Base-by-base conservation (phyloP, 2,797 vertebrate genomes). In the Tragopan temminckii region DNA sequence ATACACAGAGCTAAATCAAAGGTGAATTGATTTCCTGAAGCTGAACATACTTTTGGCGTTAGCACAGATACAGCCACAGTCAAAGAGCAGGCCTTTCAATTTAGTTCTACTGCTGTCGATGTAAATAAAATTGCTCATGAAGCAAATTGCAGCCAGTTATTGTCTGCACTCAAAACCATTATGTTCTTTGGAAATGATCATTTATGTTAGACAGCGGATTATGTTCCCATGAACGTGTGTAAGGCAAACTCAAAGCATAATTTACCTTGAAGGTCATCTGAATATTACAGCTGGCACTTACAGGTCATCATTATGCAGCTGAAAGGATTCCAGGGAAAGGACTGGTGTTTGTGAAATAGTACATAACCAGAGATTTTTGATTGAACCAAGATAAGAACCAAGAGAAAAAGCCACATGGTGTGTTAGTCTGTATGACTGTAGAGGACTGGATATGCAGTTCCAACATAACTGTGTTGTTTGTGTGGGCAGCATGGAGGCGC, bases 51-150 rank as follows among this genome's bases (percentile, higher is more conserved):
- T 96, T 96, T 78, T 80, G 93, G 89, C 1, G 2, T 97, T 96
- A 94, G 84, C 83, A 52, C 42, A 88, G 87, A 89, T 78, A 88
- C 83, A 93, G 52, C 67, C 89, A 46, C 64, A 91, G 93, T 86
- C 95, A 96, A 94, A 92, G 93, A 97, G 81, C 79, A 95, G 93
- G 95, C 93, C 93, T 97, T 96, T 95, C 95, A 95, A 94, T 97
- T 96, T 94, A 95, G 89, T 95, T 96, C 82, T 94, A 82, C 79
- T 94, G 85, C 92, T 89, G 93, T 90, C 38, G 3, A 94, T 96
- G 92, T 96, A 97, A 96, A 97, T 97, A 96, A 97, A 97, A 96
- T 93, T 96, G 95, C 93, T 91, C 96, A 94, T 95, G 95, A 95
- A 95, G 95, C 96, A 96, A 97, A 97, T 95, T 95, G 89, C 77